Percentiles rank a stretch among this genome's conserved stretches.
These are phyloP conservation scores for Neosilurus mollespiculum DNA, from an alignment of 2,797 vertebrate species.

Conservation along the genomic window DNA sequence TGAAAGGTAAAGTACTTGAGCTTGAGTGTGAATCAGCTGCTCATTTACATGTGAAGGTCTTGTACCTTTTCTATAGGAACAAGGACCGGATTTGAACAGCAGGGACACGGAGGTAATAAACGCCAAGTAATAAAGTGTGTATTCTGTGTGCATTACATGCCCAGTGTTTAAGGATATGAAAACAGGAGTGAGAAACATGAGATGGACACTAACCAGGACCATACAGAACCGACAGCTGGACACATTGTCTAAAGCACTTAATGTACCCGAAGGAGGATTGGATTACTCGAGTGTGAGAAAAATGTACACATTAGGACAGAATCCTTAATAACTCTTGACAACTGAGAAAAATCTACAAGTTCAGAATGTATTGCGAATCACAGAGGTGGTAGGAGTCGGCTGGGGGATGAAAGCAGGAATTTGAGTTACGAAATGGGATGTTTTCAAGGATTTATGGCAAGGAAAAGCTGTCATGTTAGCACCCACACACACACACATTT, in stretches of 20 bases:
- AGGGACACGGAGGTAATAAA: constrained; percentile 1
- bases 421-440: neutral
- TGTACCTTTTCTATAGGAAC: neutral
- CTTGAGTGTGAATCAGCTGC: neutral
- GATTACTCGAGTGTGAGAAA: neutral
- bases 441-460: neutral
- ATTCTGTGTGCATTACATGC: neutral
- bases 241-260: neutral
- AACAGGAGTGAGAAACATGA: constrained; percentile 5
- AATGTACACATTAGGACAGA: neutral
- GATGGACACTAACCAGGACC: constrained; percentile 6
- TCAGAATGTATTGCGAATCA: neutral
- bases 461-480: constrained; percentile 19
- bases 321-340: neutral
- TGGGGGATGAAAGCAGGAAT: neutral
- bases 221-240: neutral
- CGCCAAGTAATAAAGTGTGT: neutral
- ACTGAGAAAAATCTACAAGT: neutral
- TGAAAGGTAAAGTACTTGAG: neutral
- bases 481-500: neutral
- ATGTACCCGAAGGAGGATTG: neutral
- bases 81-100: neutral
- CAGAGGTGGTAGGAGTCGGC: neutral
- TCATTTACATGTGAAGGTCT: neutral
- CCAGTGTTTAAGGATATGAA: constrained; percentile 1